phyloP scores from a whole-genome alignment of 2,113 vertebrate genomes.

The Coregonus clupeaformis region DNA sequence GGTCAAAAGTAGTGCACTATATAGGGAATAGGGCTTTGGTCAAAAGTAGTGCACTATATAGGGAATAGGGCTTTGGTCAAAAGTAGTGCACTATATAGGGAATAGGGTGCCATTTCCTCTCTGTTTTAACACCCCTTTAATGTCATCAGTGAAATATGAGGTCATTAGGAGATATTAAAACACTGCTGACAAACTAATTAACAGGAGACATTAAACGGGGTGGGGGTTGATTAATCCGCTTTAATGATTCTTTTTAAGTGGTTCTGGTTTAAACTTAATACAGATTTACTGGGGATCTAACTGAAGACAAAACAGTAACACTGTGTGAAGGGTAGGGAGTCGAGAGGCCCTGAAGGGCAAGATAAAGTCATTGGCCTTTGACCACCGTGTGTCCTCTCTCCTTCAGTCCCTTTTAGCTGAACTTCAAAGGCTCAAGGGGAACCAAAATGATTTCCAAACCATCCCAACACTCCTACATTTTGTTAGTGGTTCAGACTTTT shows the following conservation, averaged over 20 bases:
- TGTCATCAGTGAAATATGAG: conserved; percentile 99
- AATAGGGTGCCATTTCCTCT: conserved; percentile 96
- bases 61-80: too few relatives aligned
- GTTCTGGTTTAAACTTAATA: conserved; percentile 98
- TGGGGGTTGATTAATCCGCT: conserved; percentile 99
- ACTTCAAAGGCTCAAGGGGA: not conserved
- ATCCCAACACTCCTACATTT: too few relatives aligned
- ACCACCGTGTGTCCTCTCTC: conserved; percentile 29
- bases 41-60: too few relatives aligned
- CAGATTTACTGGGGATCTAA: conserved; percentile 98
- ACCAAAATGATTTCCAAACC: not conserved
- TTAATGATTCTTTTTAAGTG: conserved; percentile 99
- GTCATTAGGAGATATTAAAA: conserved; percentile 99
- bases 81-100: conserved; percentile 62
- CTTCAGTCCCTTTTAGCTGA: not conserved
- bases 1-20: too few relatives aligned
- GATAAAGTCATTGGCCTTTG: conserved; percentile 78
- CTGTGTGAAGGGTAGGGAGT: conserved; percentile 62
- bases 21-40: too few relatives aligned
- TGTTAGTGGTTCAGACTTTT: too few relatives aligned
- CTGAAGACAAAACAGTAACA: conserved; percentile 57
- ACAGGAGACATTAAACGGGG: conserved; percentile 99
- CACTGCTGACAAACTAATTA: conserved; percentile 99
- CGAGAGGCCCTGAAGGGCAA: too few relatives aligned
- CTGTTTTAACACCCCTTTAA: conserved; percentile 94